Conservation (phyloP, 23 tunicate genomes). For the Trididemnum nubilum region DNA sequence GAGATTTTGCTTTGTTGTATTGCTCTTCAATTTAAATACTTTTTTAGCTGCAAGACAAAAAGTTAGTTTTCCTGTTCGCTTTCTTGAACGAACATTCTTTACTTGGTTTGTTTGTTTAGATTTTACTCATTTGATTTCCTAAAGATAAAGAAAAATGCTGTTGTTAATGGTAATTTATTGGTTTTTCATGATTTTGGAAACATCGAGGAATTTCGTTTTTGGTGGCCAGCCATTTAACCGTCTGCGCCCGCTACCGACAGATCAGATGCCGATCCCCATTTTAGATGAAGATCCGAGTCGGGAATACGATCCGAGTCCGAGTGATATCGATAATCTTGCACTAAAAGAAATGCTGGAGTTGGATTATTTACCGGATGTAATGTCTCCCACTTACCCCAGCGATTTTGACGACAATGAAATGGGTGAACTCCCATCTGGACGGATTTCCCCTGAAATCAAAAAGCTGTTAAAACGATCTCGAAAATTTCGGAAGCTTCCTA, state of each 20-base stretch:
- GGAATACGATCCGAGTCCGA: slow-evolving; percentile 54
- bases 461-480: slow-evolving; percentile 31
- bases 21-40: too few relatives aligned
- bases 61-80: too few relatives aligned
- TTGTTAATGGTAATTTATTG: not conserved
- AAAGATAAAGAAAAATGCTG: too few relatives aligned
- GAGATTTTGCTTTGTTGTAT: too few relatives aligned
- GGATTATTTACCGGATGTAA: slow-evolving; percentile 53
- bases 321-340: slow-evolving; percentile 33
- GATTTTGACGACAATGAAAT: slow-evolving; percentile 11
- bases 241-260: slow-evolving; percentile 31
- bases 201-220: not conserved
- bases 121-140: too few relatives aligned
- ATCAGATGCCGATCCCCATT: slow-evolving; percentile 44
- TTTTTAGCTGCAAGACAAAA: too few relatives aligned
- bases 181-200: not conserved
- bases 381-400: slow-evolving; percentile 64
- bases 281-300: slow-evolving; percentile 47
- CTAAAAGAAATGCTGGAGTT: slow-evolving; percentile 57
- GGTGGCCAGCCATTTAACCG: slow-evolving; percentile 11
- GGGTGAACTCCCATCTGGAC: slow-evolving; percentile 5
- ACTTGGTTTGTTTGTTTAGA: too few relatives aligned
- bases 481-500: slow-evolving; percentile 3
- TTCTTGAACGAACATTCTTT: too few relatives aligned
- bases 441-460: slow-evolving; percentile 27